Percentiles rank a stretch among this genome's conserved stretches.
Evolutionary conservation across 2,113 vertebrate genomes (phyloP).

Genomic region (Rattus rattus): DNA sequence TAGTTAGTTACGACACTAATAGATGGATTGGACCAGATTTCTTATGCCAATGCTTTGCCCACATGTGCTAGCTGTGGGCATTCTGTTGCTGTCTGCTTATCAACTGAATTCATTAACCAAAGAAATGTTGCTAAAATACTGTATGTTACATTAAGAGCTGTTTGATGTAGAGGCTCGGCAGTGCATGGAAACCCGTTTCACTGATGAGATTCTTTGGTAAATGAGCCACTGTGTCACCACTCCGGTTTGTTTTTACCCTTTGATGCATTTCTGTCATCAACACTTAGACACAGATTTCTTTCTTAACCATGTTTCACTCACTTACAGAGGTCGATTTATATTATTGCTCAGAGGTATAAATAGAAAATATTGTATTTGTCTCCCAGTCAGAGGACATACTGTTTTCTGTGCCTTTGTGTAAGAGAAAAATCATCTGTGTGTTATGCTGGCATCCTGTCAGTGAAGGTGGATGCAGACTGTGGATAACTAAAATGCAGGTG

Average conservation of each 20-base stretch:
- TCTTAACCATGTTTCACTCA: slow-evolving; percentile 88
- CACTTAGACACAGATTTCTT: slow-evolving; percentile 87
- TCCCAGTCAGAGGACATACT: slow-evolving; percentile 16
- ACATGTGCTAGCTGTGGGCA: slow-evolving; percentile 94
- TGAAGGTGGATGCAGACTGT: slow-evolving; percentile 27
- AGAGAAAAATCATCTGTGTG: background rate
- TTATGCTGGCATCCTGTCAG: background rate
- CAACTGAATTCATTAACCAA: slow-evolving; percentile 96
- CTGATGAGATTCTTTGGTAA: slow-evolving; percentile 94
- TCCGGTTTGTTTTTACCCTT: slow-evolving; percentile 85
- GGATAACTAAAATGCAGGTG: slow-evolving; percentile 25
- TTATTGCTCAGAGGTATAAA: slow-evolving; percentile 86
- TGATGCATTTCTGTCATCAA: slow-evolving; percentile 87
- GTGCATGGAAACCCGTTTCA: slow-evolving; percentile 96
- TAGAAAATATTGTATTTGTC: slow-evolving; percentile 51
- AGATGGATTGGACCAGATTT: slow-evolving; percentile 86
- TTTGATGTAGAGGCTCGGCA: slow-evolving; percentile 88
- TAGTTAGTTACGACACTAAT: slow-evolving; percentile 92
- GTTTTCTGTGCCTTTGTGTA: slow-evolving; percentile 27
- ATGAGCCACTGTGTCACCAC: slow-evolving; percentile 92
- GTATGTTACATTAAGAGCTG: slow-evolving; percentile 83
- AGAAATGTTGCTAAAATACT: slow-evolving; percentile 86
- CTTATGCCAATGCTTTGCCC: slow-evolving; percentile 94
- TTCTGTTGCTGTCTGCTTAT: slow-evolving; percentile 94
- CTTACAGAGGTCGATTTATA: slow-evolving; percentile 98